Evolutionary conservation across 1,140 invertebrate genomes (phyloP), one percentile per base, ranked within the genome.

Genomic region (Episyrphus balteatus): DNA sequence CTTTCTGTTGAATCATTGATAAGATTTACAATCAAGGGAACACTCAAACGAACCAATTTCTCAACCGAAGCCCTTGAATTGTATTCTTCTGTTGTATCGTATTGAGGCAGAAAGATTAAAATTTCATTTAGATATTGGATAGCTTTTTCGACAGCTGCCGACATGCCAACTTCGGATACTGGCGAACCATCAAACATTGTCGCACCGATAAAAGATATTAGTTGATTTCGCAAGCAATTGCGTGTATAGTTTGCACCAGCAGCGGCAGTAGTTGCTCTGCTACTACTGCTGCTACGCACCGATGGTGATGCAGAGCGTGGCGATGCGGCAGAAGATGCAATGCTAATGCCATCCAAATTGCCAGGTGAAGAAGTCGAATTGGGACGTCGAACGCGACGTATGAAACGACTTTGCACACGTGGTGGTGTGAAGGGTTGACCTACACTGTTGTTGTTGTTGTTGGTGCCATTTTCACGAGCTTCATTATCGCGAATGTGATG

Each of bases 1-100:
- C 61, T 55, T 52, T 66, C 58, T 3, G 65, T 53, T 43, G 64
- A 59, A 13, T 68, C 61, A 9, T 61, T 62, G 56, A 73, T 71
- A 13, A 76, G 64, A 15, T 59, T 53, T 30, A 68, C 56, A 21
- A 66, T 45, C 1, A 47, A 42, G 10, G 56, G 52, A 31, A 68
- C 44, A 30, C 54, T 57, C 18, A 42, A 40, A 0, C 58, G 54
- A 17, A 68, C 41, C 14, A 58, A 56, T 44, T 68, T 68, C 51
- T 51, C 52, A 7, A 68, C 54, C 7, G 66, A 68, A 40, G 61
- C 58, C 3, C 56, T 52, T 1, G 60, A 59, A 51, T 68, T 61
- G 50, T 59, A 68, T 33, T 61, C 55, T 33, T 61, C 55, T 11
- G 58, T 59, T 6, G 44, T 48, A 37, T 67, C 64, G 44, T 60